These are phyloP conservation scores for Invenusta paracnida DNA, from an alignment of 2,888 invertebrate species.

Conservation along the genomic window DNA sequence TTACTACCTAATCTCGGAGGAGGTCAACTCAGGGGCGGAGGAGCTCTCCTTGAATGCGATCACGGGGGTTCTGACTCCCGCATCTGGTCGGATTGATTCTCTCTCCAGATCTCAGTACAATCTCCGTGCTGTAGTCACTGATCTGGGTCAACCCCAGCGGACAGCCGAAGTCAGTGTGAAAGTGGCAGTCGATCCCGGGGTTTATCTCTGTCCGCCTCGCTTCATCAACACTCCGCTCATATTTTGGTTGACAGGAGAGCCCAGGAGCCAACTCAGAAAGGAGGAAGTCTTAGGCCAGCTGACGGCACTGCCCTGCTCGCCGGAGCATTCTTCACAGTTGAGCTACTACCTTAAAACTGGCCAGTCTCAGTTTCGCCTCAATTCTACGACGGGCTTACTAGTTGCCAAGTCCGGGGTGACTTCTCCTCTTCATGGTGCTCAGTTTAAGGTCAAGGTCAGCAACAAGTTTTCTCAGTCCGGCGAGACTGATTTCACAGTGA, in stretches of 20 bases:
- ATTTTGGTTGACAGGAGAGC: neutral
- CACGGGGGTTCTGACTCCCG: slow-evolving; percentile 59
- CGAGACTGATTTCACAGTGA: neutral
- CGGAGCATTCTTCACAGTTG: neutral
- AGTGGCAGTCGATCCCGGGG: neutral
- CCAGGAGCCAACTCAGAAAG: neutral
- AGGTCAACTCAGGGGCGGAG: neutral
- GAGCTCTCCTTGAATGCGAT: slow-evolving; percentile 24
- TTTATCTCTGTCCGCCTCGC: neutral
- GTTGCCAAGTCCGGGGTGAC: neutral
- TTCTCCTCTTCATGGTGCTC: neutral
- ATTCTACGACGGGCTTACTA: neutral
- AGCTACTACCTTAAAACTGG: neutral
- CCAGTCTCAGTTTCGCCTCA: neutral
- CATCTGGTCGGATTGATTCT: slow-evolving; percentile 49
- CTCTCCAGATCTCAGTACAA: slow-evolving; percentile 63
- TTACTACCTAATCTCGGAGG: slow-evolving; percentile 40
- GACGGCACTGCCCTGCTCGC: neutral
- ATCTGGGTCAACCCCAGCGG: slow-evolving; percentile 56
- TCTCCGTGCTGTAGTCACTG: slow-evolving; percentile 71
- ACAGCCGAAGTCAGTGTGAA: neutral
- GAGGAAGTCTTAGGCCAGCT: neutral
- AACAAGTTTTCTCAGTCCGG: neutral
- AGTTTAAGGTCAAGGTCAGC: neutral
- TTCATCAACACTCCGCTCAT: neutral